Evolutionary conservation across 2,797 vertebrate genomes (phyloP).

Genomic region (Carapus acus): DNA sequence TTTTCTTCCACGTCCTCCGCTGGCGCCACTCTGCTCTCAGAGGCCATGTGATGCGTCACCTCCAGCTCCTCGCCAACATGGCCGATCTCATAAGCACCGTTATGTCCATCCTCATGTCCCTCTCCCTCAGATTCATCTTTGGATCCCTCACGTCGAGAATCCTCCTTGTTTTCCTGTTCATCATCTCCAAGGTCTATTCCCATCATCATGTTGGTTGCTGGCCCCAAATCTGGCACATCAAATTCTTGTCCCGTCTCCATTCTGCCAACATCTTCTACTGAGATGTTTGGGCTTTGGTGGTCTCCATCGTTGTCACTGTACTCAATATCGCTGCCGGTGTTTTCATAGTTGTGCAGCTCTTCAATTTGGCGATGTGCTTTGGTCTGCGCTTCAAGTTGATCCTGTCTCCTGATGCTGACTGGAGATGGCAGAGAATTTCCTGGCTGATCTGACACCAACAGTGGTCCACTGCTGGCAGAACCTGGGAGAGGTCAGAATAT

Average conservation of each 20-base stretch:
- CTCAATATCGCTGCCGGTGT: background rate
- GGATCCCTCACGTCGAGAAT: slow-evolving; percentile 6
- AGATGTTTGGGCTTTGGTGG: slow-evolving; percentile 1
- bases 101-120: slow-evolving; percentile 8
- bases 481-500: slow-evolving; percentile 40
- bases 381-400: slow-evolving; percentile 11
- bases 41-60: background rate
- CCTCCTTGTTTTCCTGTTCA: slow-evolving; percentile 10
- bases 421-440: slow-evolving; percentile 19
- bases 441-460: slow-evolving; percentile 56
- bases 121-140: background rate
- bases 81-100: too few relatives aligned
- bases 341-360: slow-evolving; percentile 1
- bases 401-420: slow-evolving; percentile 6
- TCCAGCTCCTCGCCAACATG: background rate
- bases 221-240: slow-evolving; percentile 10
- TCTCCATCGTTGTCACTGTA: background rate
- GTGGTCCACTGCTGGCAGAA: slow-evolving; percentile 49
- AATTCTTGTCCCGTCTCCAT: slow-evolving; percentile 1
- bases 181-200: slow-evolving; percentile 16
- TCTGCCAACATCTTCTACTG: slow-evolving; percentile 15
- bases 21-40: background rate
- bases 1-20: slow-evolving; percentile 5
- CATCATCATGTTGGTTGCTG: too few relatives aligned
- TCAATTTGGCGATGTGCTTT: background rate